Evolutionary conservation across 35 echinoderm and acorn worm genomes (phyloP), one percentile per base, ranked within the genome.

Genomic region (Lytechinus pictus): DNA sequence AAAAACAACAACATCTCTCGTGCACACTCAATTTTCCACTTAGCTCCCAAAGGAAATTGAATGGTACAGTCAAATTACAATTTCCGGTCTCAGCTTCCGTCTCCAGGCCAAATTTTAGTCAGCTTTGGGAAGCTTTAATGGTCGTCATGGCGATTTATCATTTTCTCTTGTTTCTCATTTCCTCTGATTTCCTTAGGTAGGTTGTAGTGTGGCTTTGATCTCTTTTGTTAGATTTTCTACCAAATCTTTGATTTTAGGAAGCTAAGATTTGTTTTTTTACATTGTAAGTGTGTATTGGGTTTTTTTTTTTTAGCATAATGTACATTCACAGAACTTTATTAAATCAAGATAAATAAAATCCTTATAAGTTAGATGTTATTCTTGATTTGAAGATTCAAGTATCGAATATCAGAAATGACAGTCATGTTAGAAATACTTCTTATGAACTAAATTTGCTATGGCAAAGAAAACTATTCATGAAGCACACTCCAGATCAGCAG

Each of bases 41-140:
- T 93, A 93, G 55, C 92, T 27, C 92, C 13, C n/a, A 24, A 54
- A 57, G 92, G 92, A 93, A 57, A 93, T 93, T 93, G 92, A 93
- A 93, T 93, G 92, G 54, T 93, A 55, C 92, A 93, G 92, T 57
- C 1, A 93, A 93, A 93, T 93, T 93, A 57, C 52, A 27, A 55
- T 54, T 93, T 93, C 92, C 92, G 92, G 92, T 57, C 54, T 54
- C 92, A 19, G 55, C n/a, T 93, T 93, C 92, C 92, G 92, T 93
- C 92, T 93, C 14, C 55, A 27, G 54, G 92, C 92, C 28, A 57
- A 57, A n/a, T 93, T 93, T 93, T 4, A 90, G 88, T 90, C 29
- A 79, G 66, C 19, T 79, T 79, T 3, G 66, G 66, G 66, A 24
- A 24, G 21, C 19, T 24, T 79, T 79, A 79, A 79, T 79, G 66